Evolutionary conservation across 1,140 invertebrate species (phyloP).

Genomic region (Chrysopa pallens): DNA sequence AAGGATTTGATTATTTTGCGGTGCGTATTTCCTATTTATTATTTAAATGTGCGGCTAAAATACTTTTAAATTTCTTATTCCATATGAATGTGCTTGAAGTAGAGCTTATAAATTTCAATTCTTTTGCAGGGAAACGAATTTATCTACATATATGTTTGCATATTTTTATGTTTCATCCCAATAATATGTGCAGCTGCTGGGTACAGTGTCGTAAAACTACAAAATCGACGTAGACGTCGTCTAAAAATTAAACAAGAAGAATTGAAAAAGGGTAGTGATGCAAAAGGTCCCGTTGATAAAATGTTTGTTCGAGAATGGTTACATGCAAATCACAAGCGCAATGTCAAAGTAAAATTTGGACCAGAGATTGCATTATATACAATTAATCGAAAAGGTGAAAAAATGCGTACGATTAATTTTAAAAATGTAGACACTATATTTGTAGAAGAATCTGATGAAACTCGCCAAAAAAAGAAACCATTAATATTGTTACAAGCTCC

Average conservation of each 20-base stretch:
- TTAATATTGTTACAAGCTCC: slow-evolving; percentile 73
- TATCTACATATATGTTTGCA: slow-evolving; percentile 87
- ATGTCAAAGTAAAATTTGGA: slow-evolving; percentile 79
- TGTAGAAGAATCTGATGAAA: slow-evolving; percentile 64
- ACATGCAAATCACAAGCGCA: slow-evolving; percentile 77
- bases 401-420: slow-evolving; percentile 64
- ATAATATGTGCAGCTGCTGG: slow-evolving; percentile 80
- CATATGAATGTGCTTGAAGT: slow-evolving; percentile 1
- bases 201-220: slow-evolving; percentile 81
- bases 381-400: slow-evolving; percentile 77
- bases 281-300: slow-evolving; percentile 65
- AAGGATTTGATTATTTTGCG: slow-evolving; percentile 88
- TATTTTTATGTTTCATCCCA: slow-evolving; percentile 79
- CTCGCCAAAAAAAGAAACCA: slow-evolving; percentile 58
- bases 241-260: slow-evolving; percentile 73
- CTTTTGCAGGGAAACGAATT: slow-evolving; percentile 78
- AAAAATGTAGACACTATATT: slow-evolving; percentile 53
- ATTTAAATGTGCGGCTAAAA: no score
- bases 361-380: slow-evolving; percentile 68
- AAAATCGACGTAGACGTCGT: slow-evolving; percentile 63
- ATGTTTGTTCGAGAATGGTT: slow-evolving; percentile 92
- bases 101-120: slow-evolving; percentile 1
- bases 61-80: slow-evolving; percentile 2
- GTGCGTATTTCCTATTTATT: slow-evolving; percentile 21
- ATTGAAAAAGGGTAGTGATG: slow-evolving; percentile 31